Evolutionary conservation across 2,797 vertebrate species (phyloP).

Genomic region (Rhincodon typus): DNA sequence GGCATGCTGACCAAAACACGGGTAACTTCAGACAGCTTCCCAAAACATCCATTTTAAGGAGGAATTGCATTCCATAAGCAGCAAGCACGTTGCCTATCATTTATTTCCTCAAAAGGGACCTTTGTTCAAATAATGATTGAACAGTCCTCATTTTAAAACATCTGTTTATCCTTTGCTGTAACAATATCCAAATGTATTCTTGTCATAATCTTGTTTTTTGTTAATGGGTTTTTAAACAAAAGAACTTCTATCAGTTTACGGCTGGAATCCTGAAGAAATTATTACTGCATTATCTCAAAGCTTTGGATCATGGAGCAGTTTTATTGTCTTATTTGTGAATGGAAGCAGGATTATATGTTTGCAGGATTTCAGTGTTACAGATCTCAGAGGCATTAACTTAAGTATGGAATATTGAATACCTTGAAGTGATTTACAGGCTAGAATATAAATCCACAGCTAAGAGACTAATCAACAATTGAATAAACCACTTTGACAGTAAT

Average conservation of each 20-base stretch:
- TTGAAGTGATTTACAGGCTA: neutral
- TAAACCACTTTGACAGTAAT: neutral
- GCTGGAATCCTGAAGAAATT: slow-evolving; percentile 20
- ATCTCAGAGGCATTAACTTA: neutral
- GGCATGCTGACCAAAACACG: slow-evolving; percentile 17
- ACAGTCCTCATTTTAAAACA: slow-evolving; percentile 34
- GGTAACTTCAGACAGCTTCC: neutral
- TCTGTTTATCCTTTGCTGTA: slow-evolving; percentile 31
- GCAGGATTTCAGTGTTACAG: neutral
- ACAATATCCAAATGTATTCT: slow-evolving; percentile 28
- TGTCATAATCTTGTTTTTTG: neutral
- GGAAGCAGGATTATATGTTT: slow-evolving; percentile 16
- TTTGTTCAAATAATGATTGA: slow-evolving; percentile 29
- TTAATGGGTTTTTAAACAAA: slow-evolving; percentile 27
- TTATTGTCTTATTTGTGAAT: neutral
- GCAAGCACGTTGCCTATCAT: slow-evolving; percentile 1
- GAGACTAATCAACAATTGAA: neutral
- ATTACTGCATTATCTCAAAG: neutral
- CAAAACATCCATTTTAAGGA: slow-evolving; percentile 10
- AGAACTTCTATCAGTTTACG: neutral
- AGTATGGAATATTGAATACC: neutral
- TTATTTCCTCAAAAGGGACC: neutral
- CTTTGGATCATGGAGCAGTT: neutral
- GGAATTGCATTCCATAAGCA: slow-evolving; percentile 3
- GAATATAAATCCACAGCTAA: neutral